A percentile compares a stretch with the other conserved stretches of the same genome.
These are phyloP conservation scores for Diadromus collaris DNA, from an alignment of 2,888 invertebrate species.

Conservation along the genomic window DNA sequence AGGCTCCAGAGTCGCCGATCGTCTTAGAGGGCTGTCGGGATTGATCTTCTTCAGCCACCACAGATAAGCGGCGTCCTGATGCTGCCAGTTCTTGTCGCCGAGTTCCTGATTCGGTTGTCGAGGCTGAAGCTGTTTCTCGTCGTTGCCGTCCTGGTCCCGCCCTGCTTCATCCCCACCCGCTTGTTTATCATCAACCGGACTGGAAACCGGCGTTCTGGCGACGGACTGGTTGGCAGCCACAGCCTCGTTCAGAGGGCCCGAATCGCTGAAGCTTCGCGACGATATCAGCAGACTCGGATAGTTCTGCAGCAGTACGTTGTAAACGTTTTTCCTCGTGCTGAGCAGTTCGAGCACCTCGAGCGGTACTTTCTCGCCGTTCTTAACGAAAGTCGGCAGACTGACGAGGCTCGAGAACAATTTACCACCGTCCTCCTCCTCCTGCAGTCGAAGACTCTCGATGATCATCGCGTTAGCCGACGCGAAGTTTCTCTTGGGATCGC, in stretches of 20 bases:
- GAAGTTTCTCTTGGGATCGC: constrained; percentile 71
- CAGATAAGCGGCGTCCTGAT: constrained; percentile 81
- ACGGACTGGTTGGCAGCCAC: constrained; percentile 53
- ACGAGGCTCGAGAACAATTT: constrained; percentile 90
- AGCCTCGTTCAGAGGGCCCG: constrained; percentile 81
- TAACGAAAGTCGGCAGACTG: constrained; percentile 91
- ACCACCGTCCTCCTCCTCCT: constrained; percentile 76
- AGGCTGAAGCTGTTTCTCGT: constrained; percentile 15
- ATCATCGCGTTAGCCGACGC: constrained; percentile 79
- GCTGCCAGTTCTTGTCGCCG: constrained; percentile 60
- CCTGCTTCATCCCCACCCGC: background rate
- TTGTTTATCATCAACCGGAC: constrained; percentile 72
- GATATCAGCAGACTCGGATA: constrained; percentile 88
- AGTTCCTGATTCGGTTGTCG: background rate
- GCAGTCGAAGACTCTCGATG: constrained; percentile 70
- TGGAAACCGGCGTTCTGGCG: constrained; percentile 72
- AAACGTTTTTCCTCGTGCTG: constrained; percentile 86
- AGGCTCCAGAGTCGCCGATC: constrained; percentile 77
- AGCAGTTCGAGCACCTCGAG: constrained; percentile 88
- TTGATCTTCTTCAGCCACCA: constrained; percentile 82
- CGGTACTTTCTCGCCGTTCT: constrained; percentile 89
- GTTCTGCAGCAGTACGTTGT: constrained; percentile 87
- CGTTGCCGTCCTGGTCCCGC: background rate
- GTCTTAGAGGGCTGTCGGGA: constrained; percentile 78
- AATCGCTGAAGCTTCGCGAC: constrained; percentile 88